Conservation (phyloP, 2,797 vertebrate genomes). For the Spinus pinus region DNA sequence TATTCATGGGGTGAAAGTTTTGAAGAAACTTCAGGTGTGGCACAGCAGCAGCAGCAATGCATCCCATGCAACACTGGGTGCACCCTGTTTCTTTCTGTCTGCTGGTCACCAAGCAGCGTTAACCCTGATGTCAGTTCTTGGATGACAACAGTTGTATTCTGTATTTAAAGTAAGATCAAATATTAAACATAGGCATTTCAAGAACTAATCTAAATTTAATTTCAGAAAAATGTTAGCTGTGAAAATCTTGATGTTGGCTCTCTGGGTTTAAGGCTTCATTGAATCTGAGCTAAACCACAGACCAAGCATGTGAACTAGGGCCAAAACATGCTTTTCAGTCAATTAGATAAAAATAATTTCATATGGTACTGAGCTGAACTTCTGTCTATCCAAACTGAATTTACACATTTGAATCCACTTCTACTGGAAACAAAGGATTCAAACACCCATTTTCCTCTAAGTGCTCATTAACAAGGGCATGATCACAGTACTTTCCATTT, state of each 20-base stretch:
- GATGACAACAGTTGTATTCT: neutral
- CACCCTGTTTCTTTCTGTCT: neutral
- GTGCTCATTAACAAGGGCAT: neutral
- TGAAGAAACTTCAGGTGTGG: neutral
- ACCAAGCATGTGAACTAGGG: neutral
- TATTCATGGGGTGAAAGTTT: neutral
- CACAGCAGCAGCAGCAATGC: neutral
- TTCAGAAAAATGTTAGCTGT: neutral
- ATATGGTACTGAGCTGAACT: neutral
- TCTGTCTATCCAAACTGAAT: neutral
- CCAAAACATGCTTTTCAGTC: neutral
- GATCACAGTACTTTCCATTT: neutral
- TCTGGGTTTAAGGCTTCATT: neutral
- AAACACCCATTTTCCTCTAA: neutral
- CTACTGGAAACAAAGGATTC: neutral
- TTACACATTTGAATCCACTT: neutral
- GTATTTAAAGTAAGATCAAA: neutral
- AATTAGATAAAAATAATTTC: neutral
- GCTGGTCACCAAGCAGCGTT: neutral
- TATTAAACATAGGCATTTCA: neutral
- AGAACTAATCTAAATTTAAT: neutral
- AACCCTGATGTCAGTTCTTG: neutral
- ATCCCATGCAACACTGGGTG: rapidly evolving
- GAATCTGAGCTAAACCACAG: neutral
- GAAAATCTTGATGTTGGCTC: neutral